Percentiles rank a stretch among this genome's conserved stretches.
Evolutionary conservation across 2,797 vertebrate genomes (phyloP).

Genomic region (Hirundo rustica): DNA sequence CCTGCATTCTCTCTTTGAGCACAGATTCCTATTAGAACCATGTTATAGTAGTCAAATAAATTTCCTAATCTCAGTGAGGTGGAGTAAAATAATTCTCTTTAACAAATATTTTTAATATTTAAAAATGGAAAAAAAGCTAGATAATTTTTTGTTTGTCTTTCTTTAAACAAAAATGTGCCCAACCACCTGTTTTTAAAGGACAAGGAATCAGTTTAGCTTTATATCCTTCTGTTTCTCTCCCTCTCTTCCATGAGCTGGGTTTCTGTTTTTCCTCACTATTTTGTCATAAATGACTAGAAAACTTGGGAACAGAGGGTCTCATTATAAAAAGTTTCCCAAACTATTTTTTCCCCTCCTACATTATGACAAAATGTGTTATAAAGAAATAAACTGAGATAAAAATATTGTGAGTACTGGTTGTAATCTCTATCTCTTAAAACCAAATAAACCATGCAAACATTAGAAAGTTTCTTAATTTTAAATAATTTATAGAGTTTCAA

Average conservation of each 20-base stretch:
- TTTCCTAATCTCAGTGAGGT: neutral
- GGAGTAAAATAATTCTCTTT: neutral
- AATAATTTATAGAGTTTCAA: neutral
- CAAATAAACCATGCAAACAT: neutral
- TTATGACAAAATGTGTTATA: neutral
- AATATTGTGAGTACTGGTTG: neutral
- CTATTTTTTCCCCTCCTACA: neutral
- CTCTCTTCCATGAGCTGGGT: neutral
- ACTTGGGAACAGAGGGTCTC: neutral
- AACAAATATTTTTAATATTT: neutral
- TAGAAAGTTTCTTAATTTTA: neutral
- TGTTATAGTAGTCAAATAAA: neutral
- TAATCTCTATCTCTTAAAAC: neutral
- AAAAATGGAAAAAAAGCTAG: neutral
- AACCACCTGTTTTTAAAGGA: neutral
- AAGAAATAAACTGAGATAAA: neutral
- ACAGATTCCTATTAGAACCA: neutral
- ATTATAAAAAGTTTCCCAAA: neutral
- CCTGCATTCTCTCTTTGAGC: neutral
- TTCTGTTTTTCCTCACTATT: neutral
- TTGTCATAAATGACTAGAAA: neutral
- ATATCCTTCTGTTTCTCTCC: neutral
- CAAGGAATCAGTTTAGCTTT: neutral
- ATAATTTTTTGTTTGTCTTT: neutral
- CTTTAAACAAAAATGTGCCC: neutral